A percentile compares a stretch with the other conserved stretches of the same genome.
Evolutionary conservation across 2,888 invertebrate genomes (phyloP).

Genomic region (Girardia tigrina): DNA sequence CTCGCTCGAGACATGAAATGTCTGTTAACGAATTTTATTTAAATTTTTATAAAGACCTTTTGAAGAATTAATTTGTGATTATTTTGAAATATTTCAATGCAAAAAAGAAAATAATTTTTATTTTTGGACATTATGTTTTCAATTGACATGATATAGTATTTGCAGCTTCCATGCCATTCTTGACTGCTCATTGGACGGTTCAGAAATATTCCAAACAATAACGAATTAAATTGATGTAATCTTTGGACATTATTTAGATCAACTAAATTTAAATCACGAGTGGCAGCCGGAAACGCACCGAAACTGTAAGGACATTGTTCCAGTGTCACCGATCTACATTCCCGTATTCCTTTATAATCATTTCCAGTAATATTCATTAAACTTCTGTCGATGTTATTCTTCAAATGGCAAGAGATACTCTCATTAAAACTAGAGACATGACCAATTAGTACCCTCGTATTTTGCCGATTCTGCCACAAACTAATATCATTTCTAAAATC

Average conservation of each 20-base stretch:
- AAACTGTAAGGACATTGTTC: neutral
- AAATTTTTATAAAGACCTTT: too few species aligned
- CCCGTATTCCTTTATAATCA: neutral
- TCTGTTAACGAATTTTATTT: too few species aligned
- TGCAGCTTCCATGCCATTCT: neutral
- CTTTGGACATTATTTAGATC: neutral
- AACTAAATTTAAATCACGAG: neutral
- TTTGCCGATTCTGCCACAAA: neutral
- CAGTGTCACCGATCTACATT: neutral
- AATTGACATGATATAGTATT: neutral
- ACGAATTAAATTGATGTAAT: neutral
- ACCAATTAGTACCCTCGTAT: neutral
- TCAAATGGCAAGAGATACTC: neutral
- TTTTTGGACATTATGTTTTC: too few species aligned
- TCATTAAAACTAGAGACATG: neutral
- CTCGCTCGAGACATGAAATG: too few species aligned
- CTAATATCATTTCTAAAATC: neutral
- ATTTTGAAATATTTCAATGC: too few species aligned
- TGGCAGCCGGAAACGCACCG: neutral
- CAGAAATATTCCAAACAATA: conserved; percentile 28
- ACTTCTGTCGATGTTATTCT: neutral
- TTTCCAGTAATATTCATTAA: neutral
- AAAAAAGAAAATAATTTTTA: too few species aligned
- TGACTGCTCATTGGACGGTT: conserved; percentile 19
- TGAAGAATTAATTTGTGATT: too few species aligned